Conservation (phyloP, 2,888 invertebrate species). For the Griposia aprilina region DNA sequence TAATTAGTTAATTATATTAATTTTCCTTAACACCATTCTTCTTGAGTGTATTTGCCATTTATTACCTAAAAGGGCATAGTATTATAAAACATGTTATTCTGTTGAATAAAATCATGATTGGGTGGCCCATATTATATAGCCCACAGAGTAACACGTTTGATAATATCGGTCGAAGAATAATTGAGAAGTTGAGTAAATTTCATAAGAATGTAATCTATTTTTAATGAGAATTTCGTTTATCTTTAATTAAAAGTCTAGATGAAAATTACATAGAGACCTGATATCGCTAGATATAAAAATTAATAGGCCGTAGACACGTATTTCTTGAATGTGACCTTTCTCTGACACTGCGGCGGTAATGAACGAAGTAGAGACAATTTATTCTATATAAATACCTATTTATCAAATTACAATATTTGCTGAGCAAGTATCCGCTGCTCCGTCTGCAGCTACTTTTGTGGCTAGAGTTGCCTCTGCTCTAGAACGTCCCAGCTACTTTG, state of each 20-base stretch:
- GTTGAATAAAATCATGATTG: background rate
- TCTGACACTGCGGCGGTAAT: too few relatives aligned
- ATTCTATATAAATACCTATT: too few relatives aligned
- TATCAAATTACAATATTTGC: background rate
- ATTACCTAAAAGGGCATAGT: background rate
- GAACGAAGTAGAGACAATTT: background rate
- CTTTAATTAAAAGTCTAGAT: conserved; percentile 18
- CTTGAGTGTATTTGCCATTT: conserved; percentile 7
- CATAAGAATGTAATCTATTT: conserved; percentile 29
- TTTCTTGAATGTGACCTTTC: conserved; percentile 6
- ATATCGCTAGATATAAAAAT: background rate
- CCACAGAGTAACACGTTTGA: background rate
- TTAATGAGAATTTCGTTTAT: conserved; percentile 18
- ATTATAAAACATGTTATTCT: background rate
- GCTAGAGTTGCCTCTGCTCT: too few relatives aligned
- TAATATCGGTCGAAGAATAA: background rate
- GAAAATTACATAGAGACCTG: background rate
- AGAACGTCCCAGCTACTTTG: too few relatives aligned
- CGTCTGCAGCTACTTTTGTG: too few relatives aligned
- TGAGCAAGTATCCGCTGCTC: too few relatives aligned
- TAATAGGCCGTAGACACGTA: background rate
- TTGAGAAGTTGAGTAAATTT: conserved; percentile 22
- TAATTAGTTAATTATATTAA: conserved; percentile 40
- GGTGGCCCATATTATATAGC: too few relatives aligned
- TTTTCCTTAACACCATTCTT: conserved; percentile 14